A percentile compares a stretch with the other conserved stretches of the same genome.
Evolutionary conservation across 35 echinoderm and acorn worm species (phyloP).

Genomic region (Apostichopus parvimensis): DNA sequence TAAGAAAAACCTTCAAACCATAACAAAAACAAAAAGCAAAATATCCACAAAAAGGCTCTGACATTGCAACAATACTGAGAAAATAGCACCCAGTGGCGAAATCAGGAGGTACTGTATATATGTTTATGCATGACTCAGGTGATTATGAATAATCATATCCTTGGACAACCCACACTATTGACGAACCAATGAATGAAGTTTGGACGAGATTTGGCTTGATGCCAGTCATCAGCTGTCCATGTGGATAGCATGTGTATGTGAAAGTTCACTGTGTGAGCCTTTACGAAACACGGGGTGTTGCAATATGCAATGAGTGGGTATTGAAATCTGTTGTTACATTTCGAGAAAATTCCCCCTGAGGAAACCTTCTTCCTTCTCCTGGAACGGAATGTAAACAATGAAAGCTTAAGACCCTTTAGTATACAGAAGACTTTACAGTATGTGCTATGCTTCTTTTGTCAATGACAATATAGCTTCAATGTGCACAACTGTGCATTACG

Average conservation of each 20-base stretch:
- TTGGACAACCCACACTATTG: not conserved
- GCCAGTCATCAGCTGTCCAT: slow-evolving; percentile 57
- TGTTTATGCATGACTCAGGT: not conserved
- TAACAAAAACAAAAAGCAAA: too few relatives aligned
- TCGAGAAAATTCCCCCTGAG: not conserved
- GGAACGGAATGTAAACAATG: not conserved
- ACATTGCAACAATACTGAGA: too few relatives aligned
- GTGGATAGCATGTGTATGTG: slow-evolving; percentile 54
- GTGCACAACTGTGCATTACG: too few relatives aligned
- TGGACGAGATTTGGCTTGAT: not conserved
- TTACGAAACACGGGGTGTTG: not conserved
- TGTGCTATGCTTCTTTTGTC: too few relatives aligned
- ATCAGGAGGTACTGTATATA: too few relatives aligned
- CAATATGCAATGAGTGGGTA: not conserved
- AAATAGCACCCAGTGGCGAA: too few relatives aligned
- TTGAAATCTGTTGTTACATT: too few relatives aligned
- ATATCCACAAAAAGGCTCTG: too few relatives aligned
- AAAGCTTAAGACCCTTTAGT: too few relatives aligned
- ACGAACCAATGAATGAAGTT: slow-evolving; percentile 35
- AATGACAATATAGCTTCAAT: too few relatives aligned
- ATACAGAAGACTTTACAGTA: too few relatives aligned
- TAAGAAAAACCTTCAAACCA: too few relatives aligned
- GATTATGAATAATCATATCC: not conserved
- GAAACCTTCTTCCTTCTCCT: not conserved
- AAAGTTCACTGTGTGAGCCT: not conserved